Evolutionary conservation across 1,140 invertebrate species (phyloP), one percentile per base, ranked within the genome.

Genomic region (Dermatophagoides farinae): DNA sequence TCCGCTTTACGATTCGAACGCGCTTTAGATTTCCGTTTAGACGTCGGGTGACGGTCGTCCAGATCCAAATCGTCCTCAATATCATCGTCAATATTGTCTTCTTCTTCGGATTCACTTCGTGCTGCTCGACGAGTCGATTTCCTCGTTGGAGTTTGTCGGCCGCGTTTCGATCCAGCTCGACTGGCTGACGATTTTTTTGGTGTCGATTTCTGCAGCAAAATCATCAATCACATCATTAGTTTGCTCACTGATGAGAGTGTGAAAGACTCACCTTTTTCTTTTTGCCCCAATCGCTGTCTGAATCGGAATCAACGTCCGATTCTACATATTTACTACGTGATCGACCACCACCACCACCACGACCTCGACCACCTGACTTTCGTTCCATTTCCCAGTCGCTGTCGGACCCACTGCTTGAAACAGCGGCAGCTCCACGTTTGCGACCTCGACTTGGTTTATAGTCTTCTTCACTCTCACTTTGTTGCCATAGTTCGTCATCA

Each of bases 351-450:
- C 55, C 38, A 49, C 60, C 61, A 39, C 53, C 52, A 39, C 18
- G 39, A 16, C 59, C 38, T 44, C 57, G 57, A 46, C 61, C 61
- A 10, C 55, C 20, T 44, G 47, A 61, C 47, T 64, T 64, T 38
- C 63, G 62, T 18, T 68, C 66, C 0, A 64, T 38, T 59, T 64
- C 63, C 65, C 65, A 67, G 38, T 67, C 67, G 58, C 64, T 66
- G 39, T 61, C 66, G 49, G 65, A 67, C 22, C 63, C 66, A 46
- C 57, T 49, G 23, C 53, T 51, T 16, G 43, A 37, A 18, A 20
- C 16, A 22, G 43, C 44, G 23, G 37, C 16, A n/a, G n/a, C 25
- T 57, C 64, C 49, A 31, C 61, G 49, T 40, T 49, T 60, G 4
- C 61, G 22, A 23, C 47, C 58, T 0, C 49, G 11, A 18, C 50